Base-by-base conservation (phyloP, 2,888 invertebrate species). In the Xestia xanthographa region DNA sequence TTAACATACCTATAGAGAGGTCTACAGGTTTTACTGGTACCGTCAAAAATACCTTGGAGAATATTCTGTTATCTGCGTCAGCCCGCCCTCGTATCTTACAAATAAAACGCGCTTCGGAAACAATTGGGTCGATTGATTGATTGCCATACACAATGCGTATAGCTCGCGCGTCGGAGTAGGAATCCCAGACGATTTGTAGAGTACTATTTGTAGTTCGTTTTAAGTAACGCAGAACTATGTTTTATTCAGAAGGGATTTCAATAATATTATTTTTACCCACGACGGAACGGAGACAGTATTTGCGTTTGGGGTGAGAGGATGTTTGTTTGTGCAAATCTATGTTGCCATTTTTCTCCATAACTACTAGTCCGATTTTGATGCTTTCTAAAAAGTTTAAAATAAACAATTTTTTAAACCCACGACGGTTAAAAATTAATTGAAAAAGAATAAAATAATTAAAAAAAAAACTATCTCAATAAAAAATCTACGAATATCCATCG, bases 61-160 rank as follows among this genome's bases (percentile, higher is more conserved):
- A 71, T 68, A 66, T 62, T 74, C 62, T 22, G 48, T 41, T 67
- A 67, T 79, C 72, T 74, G 65, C 66, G 67, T 68, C 60, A 63
- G 67, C n/a, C 63, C 66, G 62, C 74, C 71, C 74, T 77, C 83
- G 67, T 58, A 72, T 79, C 78, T 84, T 68, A 79, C 66, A 79
- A 81, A 85, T 83, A 79, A 80, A 79, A 81, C 75, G 48, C 73
- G 63, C 50, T 41, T 43, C 68, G 85, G 77, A 90, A 89, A 90
- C 86, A 90, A 90, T 87, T 75, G 82, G 53, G 73, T 66, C 71
- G 66, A 53, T 84, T 88, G 89, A 90, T 89, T 86, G 89, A 89
- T 89, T 83, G 77, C 79, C 68, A 70, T 74, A 76, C 76, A 86
- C 71, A 82, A 69, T 81, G 80, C 72, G 69, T 79, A 83, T 77